Conservation (phyloP, 1,140 invertebrate genomes). For the Leptinotarsa texana region DNA sequence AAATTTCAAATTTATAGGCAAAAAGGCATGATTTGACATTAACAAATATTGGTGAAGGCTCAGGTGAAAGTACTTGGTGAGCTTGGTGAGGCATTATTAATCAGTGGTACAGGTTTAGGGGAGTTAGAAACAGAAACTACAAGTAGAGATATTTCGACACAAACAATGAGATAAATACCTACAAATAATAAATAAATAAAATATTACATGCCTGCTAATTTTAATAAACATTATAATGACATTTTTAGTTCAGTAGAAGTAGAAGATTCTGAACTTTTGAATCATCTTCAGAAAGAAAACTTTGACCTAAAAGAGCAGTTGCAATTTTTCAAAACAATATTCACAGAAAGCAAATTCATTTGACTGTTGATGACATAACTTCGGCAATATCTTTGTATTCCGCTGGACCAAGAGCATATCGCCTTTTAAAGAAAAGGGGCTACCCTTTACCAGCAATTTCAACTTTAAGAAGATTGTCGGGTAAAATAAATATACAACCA, state of each 20-base stretch:
- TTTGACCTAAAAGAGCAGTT: conserved; percentile 3
- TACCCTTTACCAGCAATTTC: conserved; percentile 30
- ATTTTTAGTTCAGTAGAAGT: not conserved
- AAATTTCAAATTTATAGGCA: too few relatives aligned
- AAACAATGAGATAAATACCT: too few relatives aligned
- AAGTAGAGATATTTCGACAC: too few relatives aligned
- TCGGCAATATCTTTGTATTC: conserved; percentile 32
- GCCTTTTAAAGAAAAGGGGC: conserved; percentile 26
- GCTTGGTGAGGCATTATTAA: too few relatives aligned
- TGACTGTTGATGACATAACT: conserved; percentile 23
- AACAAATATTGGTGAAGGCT: too few relatives aligned
- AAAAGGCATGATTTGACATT: too few relatives aligned
- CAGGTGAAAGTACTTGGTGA: too few relatives aligned
- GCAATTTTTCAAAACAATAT: conserved; percentile 23
- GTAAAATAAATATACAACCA: conserved; percentile 30
- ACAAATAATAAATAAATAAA: too few relatives aligned
- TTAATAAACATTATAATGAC: not conserved
- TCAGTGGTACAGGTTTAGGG: too few relatives aligned
- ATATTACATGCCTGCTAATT: not conserved
- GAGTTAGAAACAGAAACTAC: too few relatives aligned
- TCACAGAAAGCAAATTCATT: conserved; percentile 30
- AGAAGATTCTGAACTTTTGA: conserved; percentile 14
- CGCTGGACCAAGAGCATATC: conserved; percentile 28
- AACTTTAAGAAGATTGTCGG: conserved; percentile 28
- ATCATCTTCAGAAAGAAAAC: conserved; percentile 7